Conservation (phyloP, 2,888 invertebrate genomes). For the Athalia rosae region DNA sequence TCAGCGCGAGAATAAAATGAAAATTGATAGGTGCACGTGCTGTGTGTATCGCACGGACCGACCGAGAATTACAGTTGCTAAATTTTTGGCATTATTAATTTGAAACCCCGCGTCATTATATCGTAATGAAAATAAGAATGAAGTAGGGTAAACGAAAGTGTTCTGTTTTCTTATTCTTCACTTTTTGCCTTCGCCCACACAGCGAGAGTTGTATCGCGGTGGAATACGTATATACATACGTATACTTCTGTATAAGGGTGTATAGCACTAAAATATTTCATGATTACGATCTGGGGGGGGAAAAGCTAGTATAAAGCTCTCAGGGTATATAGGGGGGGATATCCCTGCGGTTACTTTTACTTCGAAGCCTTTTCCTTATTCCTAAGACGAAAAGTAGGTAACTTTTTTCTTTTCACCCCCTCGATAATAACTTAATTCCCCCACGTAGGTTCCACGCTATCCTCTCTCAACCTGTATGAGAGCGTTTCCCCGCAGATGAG, state of each 20-base stretch:
- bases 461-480: no score
- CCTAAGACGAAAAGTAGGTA: background rate
- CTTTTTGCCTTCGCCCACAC: background rate
- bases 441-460: background rate
- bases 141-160: no score
- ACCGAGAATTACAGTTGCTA: no score
- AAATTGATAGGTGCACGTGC: no score
- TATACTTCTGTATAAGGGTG: background rate
- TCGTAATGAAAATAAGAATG: no score
- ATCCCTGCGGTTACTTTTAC: background rate
- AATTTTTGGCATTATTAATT: no score
- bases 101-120: no score
- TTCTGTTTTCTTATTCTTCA: no score
- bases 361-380: slow-evolving; percentile 7
- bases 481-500: no score
- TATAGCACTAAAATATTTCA: background rate
- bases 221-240: background rate
- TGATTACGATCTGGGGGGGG: slow-evolving; percentile 2
- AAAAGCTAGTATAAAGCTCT: background rate
- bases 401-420: background rate
- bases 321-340: background rate
- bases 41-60: no score
- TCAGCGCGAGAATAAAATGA: no score
- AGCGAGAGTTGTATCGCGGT: background rate
- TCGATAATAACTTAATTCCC: slow-evolving; percentile 14